These are phyloP conservation scores for Cherax quadricarinatus DNA, from an alignment of 1,140 invertebrate species.

Conservation along the genomic window DNA sequence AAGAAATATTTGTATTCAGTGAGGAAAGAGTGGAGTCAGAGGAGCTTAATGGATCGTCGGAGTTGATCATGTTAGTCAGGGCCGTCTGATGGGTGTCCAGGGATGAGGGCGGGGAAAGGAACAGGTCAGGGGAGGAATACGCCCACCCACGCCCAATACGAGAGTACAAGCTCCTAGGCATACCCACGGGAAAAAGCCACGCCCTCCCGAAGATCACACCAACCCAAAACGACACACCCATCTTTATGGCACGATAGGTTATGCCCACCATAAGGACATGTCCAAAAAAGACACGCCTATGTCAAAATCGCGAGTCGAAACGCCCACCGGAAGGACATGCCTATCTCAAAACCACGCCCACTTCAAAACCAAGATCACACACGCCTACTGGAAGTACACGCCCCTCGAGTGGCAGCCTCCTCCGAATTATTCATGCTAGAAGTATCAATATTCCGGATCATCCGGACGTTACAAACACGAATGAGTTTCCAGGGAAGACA, in stretches of 20 bases:
- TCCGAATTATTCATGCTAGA: slow-evolving; percentile 30
- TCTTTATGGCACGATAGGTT: too few species aligned
- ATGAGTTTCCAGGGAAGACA: background rate
- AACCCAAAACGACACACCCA: too few species aligned
- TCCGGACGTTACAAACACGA: background rate
- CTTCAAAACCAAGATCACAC: background rate
- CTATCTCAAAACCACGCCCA: background rate
- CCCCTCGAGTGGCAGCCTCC: background rate
- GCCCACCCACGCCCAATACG: background rate
- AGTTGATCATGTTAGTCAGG: background rate
- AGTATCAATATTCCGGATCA: slow-evolving; percentile 1
- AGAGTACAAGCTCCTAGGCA: background rate
- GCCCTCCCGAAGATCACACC: too few species aligned
- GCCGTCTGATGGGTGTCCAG: too few species aligned
- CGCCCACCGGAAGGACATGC: background rate
- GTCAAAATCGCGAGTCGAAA: background rate
- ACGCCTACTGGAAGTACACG: background rate
- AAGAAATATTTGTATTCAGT: background rate
- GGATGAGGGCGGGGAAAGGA: too few species aligned
- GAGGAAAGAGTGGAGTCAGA: background rate
- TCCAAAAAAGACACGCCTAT: too few species aligned
- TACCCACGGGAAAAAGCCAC: too few species aligned
- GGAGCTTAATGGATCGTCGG: too few species aligned
- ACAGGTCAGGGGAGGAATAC: too few species aligned
- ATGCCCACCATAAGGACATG: too few species aligned